Evolutionary conservation across 2,113 vertebrate genomes (phyloP), one percentile per base, ranked within the genome.

Genomic region (Hucho hucho): DNA sequence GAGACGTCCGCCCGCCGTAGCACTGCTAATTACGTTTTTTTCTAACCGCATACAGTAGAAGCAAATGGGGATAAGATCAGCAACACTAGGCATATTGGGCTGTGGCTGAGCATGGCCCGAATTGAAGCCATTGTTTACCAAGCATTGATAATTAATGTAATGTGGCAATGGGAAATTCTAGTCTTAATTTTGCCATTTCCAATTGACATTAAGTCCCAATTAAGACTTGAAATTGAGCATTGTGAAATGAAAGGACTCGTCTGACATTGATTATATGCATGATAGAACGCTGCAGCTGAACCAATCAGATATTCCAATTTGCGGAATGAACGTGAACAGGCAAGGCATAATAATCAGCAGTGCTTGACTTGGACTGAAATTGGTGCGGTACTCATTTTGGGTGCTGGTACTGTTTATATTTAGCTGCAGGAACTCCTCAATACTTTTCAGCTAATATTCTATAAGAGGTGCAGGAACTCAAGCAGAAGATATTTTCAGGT

Each of bases 171-270:
- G 82, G 84, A 90, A 92, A 92, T 91, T 84, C 87, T 81, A 84
- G 79, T 81, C 72, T 82, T 87, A 84, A 80, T 83, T 88, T 84
- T 84, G 74, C 73, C 78, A 79, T 88, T 88, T 91, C 86, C 81
- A 88, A 80, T 86, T 84, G 89, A 88, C 78, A 84, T 91, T 91
- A 87, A 86, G 73, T 82, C 81, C 85, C 80, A 89, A 90, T 92
- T 92, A 89, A 83, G 76, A 73, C 58, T 75, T 86, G 81, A 89
- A 92, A 91, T 90, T 86, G 78, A 84, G 81, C 79, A 78, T 80
- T 75, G 47, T 77, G 49, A 87, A 86, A 90, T 87, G 59, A 90
- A 89, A 79, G 65, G 69, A 53, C 81, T 82, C 65, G 70, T 85
- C 66, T 75, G 75, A 84, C 79, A 74, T 81, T 87, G 79, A 86